A percentile compares a stretch with the other conserved stretches of the same genome.
Evolutionary conservation across 2,113 vertebrate species (phyloP).

Genomic region (Alaudala cheleensis): DNA sequence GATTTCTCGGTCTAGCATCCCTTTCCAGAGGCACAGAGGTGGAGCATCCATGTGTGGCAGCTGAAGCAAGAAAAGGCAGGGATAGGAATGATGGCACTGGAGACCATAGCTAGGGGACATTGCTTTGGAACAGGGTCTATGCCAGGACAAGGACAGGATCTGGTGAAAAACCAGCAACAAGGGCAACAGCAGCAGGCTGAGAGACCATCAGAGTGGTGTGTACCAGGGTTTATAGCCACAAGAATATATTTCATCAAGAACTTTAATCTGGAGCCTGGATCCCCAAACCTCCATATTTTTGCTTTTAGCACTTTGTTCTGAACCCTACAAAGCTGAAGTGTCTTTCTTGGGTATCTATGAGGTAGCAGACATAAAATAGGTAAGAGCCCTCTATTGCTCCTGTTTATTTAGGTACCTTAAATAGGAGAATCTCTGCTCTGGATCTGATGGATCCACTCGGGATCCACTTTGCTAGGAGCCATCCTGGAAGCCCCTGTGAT

Average conservation of each 20-base stretch:
- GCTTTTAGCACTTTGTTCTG: background rate
- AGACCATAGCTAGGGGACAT: background rate
- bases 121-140: background rate
- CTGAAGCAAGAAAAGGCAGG: background rate
- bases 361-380: background rate
- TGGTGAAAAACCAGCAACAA: background rate
- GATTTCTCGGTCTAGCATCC: background rate
- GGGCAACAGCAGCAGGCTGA: background rate
- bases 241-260: background rate
- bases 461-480: background rate
- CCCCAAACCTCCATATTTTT: background rate
- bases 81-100: background rate
- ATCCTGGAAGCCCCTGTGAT: background rate
- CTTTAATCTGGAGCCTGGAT: background rate
- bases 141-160: background rate
- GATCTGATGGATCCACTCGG: background rate
- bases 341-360: background rate
- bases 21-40: background rate
- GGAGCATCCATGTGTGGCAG: fast-evolving
- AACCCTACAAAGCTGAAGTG: background rate
- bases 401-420: background rate
- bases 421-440: background rate
- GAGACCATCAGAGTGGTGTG: background rate
- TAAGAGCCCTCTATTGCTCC: background rate
- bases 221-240: background rate